phyloP scores from a whole-genome alignment of 2,113 vertebrate genomes.

The Channa maculata region DNA sequence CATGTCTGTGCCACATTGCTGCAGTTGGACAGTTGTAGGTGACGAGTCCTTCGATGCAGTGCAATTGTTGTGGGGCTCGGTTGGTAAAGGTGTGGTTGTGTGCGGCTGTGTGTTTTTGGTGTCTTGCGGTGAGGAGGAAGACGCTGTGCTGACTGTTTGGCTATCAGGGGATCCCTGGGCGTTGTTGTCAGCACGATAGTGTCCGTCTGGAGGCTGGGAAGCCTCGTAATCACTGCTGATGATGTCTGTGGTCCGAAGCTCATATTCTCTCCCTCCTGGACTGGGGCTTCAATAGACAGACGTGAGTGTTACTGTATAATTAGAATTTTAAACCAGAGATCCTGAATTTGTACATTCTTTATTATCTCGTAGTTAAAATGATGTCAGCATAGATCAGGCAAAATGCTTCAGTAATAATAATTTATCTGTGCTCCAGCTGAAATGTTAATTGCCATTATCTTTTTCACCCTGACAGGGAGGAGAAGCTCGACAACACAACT shows the following conservation, averaged over 20 bases:
- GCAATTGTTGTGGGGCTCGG: constrained; percentile 48
- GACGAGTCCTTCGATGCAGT: constrained; percentile 32
- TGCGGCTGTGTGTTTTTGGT: constrained; percentile 44
- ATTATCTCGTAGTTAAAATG: too few species aligned
- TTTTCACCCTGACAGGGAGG: neutral
- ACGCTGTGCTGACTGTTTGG: constrained; percentile 45
- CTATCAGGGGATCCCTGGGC: constrained; percentile 33
- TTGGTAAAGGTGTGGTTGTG: constrained; percentile 29
- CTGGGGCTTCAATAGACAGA: constrained; percentile 68
- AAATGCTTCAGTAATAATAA: neutral
- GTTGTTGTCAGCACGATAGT: constrained; percentile 9
- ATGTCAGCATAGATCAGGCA: neutral
- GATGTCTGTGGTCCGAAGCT: constrained; percentile 78
- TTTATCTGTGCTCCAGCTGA: neutral
- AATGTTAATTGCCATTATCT: neutral
- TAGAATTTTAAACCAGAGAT: too few species aligned
- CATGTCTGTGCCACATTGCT: constrained; percentile 41
- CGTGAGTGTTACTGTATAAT: constrained; percentile 1
- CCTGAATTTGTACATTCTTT: neutral
- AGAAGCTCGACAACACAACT: neutral
- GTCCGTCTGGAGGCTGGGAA: constrained; percentile 53
- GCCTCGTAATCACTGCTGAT: constrained; percentile 68
- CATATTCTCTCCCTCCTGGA: constrained; percentile 70
- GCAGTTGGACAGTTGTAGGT: constrained; percentile 10
- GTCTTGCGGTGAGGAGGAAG: constrained; percentile 17